Conservation (phyloP, 2,113 vertebrate species). For the Lasiurus cinereus region DNA sequence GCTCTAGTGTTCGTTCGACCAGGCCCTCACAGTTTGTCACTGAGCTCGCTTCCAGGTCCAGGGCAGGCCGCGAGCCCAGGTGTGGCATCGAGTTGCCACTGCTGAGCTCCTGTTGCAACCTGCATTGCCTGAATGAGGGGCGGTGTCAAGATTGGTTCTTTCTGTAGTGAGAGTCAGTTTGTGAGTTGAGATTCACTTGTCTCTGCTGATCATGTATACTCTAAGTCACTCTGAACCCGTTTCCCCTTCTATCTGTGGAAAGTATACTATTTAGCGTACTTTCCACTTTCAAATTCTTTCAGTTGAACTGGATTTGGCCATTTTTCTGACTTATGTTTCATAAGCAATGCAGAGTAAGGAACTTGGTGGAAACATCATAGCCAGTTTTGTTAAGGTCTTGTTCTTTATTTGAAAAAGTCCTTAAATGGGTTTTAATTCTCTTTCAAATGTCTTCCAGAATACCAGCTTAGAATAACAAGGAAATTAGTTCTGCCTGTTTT, state of each 20-base stretch:
- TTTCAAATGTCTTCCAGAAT: conserved; percentile 42
- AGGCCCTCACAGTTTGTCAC: neutral
- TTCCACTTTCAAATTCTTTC: conserved; percentile 15
- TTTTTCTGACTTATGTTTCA: conserved; percentile 9
- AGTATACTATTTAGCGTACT: neutral
- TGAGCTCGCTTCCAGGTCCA: neutral
- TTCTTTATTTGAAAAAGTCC: conserved; percentile 47
- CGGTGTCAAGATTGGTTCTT: neutral
- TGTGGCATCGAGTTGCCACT: neutral
- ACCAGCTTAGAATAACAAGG: conserved; percentile 35
- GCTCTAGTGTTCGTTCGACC: neutral
- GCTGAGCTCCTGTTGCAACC: neutral
- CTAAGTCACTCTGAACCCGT: neutral
- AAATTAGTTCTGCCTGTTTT: conserved; percentile 30
- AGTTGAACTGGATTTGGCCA: neutral
- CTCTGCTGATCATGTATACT: neutral
- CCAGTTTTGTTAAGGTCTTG: conserved; percentile 40
- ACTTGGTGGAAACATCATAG: conserved; percentile 26
- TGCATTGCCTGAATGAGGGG: neutral
- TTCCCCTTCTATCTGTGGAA: neutral
- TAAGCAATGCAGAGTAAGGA: neutral
- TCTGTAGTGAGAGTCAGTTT: neutral
- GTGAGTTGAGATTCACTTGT: neutral
- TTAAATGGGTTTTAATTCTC: conserved; percentile 41
- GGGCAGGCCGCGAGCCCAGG: neutral